phyloP scores from a whole-genome alignment of 2,797 vertebrate genomes.

The Hapalemur alaotrensis region DNA sequence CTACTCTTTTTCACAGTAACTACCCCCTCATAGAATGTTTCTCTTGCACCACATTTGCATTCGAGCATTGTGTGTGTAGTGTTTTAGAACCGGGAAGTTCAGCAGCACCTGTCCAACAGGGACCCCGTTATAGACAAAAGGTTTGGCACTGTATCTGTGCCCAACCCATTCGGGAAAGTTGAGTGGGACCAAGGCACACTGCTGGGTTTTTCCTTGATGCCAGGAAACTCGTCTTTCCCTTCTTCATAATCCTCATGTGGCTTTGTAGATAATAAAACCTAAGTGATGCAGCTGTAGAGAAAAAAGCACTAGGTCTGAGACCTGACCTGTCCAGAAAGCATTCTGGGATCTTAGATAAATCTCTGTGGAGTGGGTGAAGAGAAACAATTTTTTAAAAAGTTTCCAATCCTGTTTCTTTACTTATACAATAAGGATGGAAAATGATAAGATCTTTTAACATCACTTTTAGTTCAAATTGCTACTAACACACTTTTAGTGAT shows the following conservation, averaged over 20 bases:
- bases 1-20: not conserved
- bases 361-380: not conserved
- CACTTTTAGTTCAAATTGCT: not conserved
- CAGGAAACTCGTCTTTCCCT: not conserved
- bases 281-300: not conserved
- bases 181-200: not conserved
- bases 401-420: not conserved
- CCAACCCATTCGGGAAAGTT: not conserved
- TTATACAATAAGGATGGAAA: not conserved
- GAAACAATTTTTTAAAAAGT: not conserved
- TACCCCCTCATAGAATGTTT: not conserved
- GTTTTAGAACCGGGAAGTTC: not conserved
- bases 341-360: no score
- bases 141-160: not conserved
- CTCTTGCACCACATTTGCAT: not conserved
- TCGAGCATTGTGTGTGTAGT: not conserved
- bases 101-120: not conserved
- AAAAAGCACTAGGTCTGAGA: not conserved
- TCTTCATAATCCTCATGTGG: not conserved
- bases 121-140: not conserved
- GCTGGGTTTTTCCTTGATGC: not conserved
- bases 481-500: not conserved
- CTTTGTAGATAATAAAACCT: not conserved
- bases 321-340: not conserved
- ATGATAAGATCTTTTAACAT: not conserved